Percentiles rank a stretch among this genome's conserved stretches.
phyloP scores from a whole-genome alignment of 2,888 invertebrate genomes.

The Hirtodrosophila trivittata region DNA sequence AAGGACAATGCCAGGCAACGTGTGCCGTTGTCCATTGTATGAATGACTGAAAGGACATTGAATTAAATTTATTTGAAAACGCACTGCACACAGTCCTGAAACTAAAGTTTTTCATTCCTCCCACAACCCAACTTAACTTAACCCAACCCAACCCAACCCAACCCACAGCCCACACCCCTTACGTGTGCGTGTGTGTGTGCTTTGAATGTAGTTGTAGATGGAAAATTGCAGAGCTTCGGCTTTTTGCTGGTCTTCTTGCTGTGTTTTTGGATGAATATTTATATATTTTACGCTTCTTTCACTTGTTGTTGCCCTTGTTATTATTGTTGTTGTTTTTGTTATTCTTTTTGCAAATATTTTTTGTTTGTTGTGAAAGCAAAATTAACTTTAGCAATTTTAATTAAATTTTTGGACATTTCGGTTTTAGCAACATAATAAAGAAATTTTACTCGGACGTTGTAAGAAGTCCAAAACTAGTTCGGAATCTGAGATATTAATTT shows the following conservation, averaged over 20 bases:
- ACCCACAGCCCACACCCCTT: too few species aligned
- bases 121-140: too few species aligned
- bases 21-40: constrained; percentile 62
- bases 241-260: constrained; percentile 26
- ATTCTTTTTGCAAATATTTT: constrained; percentile 36
- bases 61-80: constrained; percentile 78
- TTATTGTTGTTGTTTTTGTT: constrained; percentile 10
- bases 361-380: constrained; percentile 45
- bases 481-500: constrained; percentile 36
- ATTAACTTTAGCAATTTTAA: constrained; percentile 78
- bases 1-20: constrained; percentile 62
- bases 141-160: too few species aligned
- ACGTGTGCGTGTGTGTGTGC: not conserved
- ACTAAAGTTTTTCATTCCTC: constrained; percentile 61
- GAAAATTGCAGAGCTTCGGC: constrained; percentile 50
- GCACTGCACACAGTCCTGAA: constrained; percentile 58
- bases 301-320: constrained; percentile 34
- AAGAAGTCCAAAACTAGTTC: constrained; percentile 25
- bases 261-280: constrained; percentile 57
- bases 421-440: constrained; percentile 58
- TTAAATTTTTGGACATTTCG: constrained; percentile 71
- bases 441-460: constrained; percentile 33
- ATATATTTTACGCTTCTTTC: constrained; percentile 63
- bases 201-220: constrained; percentile 2
- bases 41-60: constrained; percentile 78